Percentiles rank a stretch among this genome's conserved stretches.
These are phyloP conservation scores for Scrobipalpa costella DNA, from an alignment of 2,888 invertebrate species.

Conservation along the genomic window DNA sequence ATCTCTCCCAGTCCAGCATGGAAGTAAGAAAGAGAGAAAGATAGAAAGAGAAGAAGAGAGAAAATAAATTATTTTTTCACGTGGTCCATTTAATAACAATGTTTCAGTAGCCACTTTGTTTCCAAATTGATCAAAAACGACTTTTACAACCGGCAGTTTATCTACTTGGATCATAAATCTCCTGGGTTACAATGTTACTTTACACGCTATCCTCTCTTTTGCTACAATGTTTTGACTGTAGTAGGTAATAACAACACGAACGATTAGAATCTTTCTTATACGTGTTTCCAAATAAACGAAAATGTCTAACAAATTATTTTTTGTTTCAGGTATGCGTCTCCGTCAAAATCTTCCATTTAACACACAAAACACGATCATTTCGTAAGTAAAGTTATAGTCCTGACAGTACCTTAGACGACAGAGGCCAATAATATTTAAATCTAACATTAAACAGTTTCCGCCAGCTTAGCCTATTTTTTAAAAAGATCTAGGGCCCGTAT, in stretches of 20 bases:
- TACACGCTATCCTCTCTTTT: not conserved
- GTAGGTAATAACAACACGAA: not conserved
- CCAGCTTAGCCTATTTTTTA: not conserved
- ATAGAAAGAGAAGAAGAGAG: too few relatives aligned
- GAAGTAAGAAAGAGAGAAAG: too few relatives aligned
- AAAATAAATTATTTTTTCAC: not conserved
- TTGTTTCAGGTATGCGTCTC: not conserved
- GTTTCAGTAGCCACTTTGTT: not conserved
- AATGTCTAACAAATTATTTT: not conserved
- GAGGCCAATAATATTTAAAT: not conserved
- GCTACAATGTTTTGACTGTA: not conserved
- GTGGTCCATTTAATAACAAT: not conserved
- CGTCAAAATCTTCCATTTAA: not conserved
- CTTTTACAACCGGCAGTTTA: not conserved
- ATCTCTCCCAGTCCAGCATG: too few relatives aligned
- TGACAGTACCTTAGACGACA: too few relatives aligned
- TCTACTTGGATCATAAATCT: not conserved
- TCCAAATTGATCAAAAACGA: conserved; percentile 11
- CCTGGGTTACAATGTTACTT: not conserved
- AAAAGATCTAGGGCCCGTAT: too few relatives aligned
- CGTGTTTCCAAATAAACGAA: too few relatives aligned
- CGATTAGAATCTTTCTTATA: too few relatives aligned
- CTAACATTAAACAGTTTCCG: not conserved
- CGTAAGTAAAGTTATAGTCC: not conserved
- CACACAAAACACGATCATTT: not conserved